A percentile compares a stretch with the other conserved stretches of the same genome.
Conservation (phyloP, 2,113 vertebrate species). For the Oceanodroma tethys region DNA sequence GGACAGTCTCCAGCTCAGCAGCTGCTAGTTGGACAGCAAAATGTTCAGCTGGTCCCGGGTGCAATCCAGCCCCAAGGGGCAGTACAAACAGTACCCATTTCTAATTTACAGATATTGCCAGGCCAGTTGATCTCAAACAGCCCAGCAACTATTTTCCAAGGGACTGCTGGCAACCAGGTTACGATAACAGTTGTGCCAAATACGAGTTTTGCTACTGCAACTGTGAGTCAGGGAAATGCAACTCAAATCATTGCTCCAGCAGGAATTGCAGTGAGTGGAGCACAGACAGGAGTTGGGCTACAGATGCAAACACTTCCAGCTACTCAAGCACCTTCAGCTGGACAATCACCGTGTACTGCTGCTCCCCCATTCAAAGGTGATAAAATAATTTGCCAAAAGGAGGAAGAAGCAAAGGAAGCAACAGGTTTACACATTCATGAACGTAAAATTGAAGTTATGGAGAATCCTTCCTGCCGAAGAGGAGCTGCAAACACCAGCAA, state of each 20-base stretch:
- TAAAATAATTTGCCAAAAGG: conserved; percentile 99
- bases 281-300: conserved; percentile 82
- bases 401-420: conserved; percentile 98
- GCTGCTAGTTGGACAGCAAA: conserved; percentile 86
- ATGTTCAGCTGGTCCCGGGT: conserved; percentile 92
- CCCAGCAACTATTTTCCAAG: conserved; percentile 91
- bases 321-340: conserved; percentile 78
- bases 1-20: conserved; percentile 83
- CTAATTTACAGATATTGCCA: conserved; percentile 87
- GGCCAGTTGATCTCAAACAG: conserved; percentile 93
- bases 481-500: conserved; percentile 90
- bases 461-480: conserved; percentile 91
- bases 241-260: conserved; percentile 82
- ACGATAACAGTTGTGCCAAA: conserved; percentile 99
- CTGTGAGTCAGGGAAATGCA: conserved; percentile 88
- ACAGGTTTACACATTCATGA: conserved; percentile 97
- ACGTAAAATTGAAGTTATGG: conserved; percentile 98
- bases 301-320: conserved; percentile 82
- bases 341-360: conserved; percentile 79
- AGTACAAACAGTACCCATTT: conserved; percentile 92
- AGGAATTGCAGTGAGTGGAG: conserved; percentile 77
- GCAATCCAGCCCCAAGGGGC: conserved; percentile 83
- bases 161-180: conserved; percentile 90
- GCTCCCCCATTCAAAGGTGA: conserved; percentile 93
- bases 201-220: conserved; percentile 90